Evolutionary conservation across 2,888 invertebrate species (phyloP), one percentile per base, ranked within the genome.

Genomic region (Sphaeridia pumilis): DNA sequence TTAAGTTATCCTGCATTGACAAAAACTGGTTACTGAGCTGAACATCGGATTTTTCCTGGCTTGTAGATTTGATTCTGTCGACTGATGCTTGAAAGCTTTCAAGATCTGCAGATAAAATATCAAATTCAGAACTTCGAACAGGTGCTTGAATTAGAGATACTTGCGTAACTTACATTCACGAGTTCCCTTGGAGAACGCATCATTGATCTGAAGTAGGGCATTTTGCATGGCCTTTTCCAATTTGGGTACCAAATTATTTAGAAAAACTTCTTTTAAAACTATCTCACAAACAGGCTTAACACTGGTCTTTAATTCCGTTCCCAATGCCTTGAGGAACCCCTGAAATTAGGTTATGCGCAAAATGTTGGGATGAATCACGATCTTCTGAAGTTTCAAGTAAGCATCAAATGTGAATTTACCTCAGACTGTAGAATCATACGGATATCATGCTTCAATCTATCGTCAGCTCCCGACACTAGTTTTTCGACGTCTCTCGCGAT

Each of bases 121-220:
- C n/a, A n/a, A n/a, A n/a, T n/a, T n/a, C n/a, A n/a, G n/a, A n/a
- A n/a, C n/a, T n/a, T n/a, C n/a, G n/a, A n/a, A n/a, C n/a, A n/a
- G n/a, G n/a, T 48, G 41, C 5, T 48, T 36, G 17, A 36, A 2
- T 10, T 24, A 12, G 36, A 47, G 4, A 4, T 24, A n/a, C 7
- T 31, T 31, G 26, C n/a, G n/a, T n/a, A n/a, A 71, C 81, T 79
- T 73, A 92, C 92, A 90, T 72, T 94, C 92, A 69, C 83, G 83
- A 5, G 92, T 87, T 49, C 95, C 95, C 59, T 78, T 78, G 48
- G 83, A 80, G 72, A 94, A 95, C 20, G 84, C 80, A 47, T 86
- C 84, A 69, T 90, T 89, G 52, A 95, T 77, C 72, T 95, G 93
- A 43, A 81, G 77, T 69, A 93, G 90, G 78, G 95, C 84, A 67